A percentile compares a stretch with the other conserved stretches of the same genome.
These are phyloP conservation scores for Pimephales promelas DNA, from an alignment of 2,113 vertebrate genomes.

Conservation along the genomic window DNA sequence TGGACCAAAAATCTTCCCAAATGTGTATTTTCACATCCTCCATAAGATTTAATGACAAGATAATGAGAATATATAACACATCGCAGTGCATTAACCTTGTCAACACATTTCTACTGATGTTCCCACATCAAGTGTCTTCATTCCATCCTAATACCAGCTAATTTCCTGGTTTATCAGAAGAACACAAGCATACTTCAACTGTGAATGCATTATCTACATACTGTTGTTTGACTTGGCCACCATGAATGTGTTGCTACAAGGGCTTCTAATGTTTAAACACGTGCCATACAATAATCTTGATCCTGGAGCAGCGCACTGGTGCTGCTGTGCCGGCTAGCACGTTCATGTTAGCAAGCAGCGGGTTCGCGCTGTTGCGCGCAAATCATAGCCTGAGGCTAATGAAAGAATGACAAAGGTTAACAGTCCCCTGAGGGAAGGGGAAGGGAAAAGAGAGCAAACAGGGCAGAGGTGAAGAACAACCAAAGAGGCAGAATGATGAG, in stretches of 20 bases:
- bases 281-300: conserved; percentile 20
- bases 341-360: conserved; percentile 25
- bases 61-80: neutral
- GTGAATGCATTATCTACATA: neutral
- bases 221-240: neutral
- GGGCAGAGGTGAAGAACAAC: conserved; percentile 69
- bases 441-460: conserved; percentile 66
- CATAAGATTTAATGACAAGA: neutral
- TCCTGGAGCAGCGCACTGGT: neutral
- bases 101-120: neutral
- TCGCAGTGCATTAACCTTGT: neutral
- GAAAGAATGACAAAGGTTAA: conserved; percentile 70
- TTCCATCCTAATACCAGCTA: conserved; percentile 20
- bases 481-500: conserved; percentile 69
- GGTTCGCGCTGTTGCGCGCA: conserved; percentile 32
- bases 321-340: neutral
- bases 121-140: neutral
- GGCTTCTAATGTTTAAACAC: neutral
- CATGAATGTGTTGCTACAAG: conserved; percentile 34
- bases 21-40: neutral
- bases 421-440: conserved; percentile 60
- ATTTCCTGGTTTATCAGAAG: conserved; percentile 7
- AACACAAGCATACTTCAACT: neutral
- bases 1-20: neutral
- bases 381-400: conserved; percentile 65